Evolutionary conservation across 2,797 vertebrate species (phyloP).

Genomic region (Vireo griseus): DNA sequence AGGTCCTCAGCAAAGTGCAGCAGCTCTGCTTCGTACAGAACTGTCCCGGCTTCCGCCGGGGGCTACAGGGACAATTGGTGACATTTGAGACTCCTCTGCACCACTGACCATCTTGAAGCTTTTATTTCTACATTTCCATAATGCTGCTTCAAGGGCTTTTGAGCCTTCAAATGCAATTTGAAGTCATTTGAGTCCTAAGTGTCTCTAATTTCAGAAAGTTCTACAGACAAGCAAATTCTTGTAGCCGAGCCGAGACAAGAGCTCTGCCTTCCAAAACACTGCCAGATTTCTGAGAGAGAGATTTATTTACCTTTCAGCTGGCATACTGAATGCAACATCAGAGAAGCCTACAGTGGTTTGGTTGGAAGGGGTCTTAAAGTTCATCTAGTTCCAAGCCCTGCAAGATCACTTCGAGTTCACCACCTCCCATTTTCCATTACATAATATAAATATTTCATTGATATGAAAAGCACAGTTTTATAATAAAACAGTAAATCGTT

Average conservation of each 20-base stretch:
- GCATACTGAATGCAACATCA: neutral
- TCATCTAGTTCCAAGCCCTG: neutral
- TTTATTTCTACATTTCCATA: neutral
- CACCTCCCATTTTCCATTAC: neutral
- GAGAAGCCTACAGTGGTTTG: neutral
- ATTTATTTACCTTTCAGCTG: neutral
- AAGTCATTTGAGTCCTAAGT: neutral
- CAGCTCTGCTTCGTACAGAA: constrained; percentile 81
- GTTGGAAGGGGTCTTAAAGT: neutral
- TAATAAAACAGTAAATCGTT: neutral
- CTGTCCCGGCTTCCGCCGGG: constrained; percentile 39
- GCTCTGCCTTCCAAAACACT: neutral
- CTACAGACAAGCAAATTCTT: neutral
- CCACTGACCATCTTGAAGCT: neutral
- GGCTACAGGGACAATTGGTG: constrained; percentile 67
- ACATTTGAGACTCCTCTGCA: neutral
- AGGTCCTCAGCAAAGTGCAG: constrained; percentile 79
- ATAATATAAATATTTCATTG: neutral
- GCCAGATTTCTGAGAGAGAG: neutral
- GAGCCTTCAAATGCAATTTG: neutral
- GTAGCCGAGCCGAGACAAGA: neutral
- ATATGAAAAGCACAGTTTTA: neutral
- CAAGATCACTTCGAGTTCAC: neutral
- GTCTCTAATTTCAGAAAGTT: neutral
- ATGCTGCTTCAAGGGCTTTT: neutral